phyloP scores from a whole-genome alignment of 2,888 invertebrate genomes.

The Watsonalla binaria region DNA sequence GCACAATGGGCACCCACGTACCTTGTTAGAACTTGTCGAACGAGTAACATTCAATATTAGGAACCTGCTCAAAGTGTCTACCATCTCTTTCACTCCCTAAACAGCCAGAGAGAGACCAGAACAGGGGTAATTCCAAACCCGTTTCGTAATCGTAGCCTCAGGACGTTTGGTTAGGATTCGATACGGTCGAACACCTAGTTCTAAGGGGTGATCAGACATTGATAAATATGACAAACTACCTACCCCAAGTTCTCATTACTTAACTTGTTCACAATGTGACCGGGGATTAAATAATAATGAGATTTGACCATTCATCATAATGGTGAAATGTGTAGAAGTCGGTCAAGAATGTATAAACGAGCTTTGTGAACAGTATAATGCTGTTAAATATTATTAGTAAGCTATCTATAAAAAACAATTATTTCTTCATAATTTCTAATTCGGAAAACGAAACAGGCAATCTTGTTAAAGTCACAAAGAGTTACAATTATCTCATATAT shows the following conservation, averaged over 20 bases:
- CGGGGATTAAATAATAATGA: conserved; percentile 2
- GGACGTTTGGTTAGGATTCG: conserved; percentile 65
- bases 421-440: no score
- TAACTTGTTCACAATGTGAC: conserved; percentile 26
- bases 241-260: conserved; percentile 35
- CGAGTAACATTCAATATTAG: conserved; percentile 23
- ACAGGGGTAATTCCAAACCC: conserved; percentile 28
- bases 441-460: no score
- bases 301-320: not conserved
- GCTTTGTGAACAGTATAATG: not conserved
- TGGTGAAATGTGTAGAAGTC: not conserved
- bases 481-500: no score
- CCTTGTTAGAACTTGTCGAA: conserved; percentile 41
- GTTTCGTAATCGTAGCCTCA: conserved; percentile 60
- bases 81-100: conserved; percentile 19
- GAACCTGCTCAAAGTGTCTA: conserved; percentile 41
- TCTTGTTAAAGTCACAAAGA: no score
- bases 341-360: not conserved
- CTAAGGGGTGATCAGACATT: conserved; percentile 50
- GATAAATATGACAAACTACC: conserved; percentile 48
- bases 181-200: conserved; percentile 60
- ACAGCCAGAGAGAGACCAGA: conserved; percentile 20
- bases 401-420: no score
- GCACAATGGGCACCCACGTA: conserved; percentile 50
- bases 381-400: no score